Percentiles rank a stretch among this genome's conserved stretches.
These are phyloP conservation scores for Agrotis segetum DNA, from an alignment of 2,888 invertebrate genomes.

Conservation along the genomic window DNA sequence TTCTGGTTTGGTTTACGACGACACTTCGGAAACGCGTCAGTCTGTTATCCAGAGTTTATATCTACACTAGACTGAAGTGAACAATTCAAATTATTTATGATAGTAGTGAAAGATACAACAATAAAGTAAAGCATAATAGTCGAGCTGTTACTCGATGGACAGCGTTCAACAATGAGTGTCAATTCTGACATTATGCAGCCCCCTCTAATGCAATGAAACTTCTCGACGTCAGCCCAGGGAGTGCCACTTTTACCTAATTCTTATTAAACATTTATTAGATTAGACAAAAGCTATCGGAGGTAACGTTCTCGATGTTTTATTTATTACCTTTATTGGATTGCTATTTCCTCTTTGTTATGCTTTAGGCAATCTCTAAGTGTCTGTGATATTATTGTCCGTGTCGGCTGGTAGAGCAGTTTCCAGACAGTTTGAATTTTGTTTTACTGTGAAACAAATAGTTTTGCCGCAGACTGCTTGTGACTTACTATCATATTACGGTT, in stretches of 20 bases:
- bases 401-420: slow-evolving; percentile 14
- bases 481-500: background rate
- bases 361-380: slow-evolving; percentile 71
- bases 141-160: slow-evolving; percentile 12
- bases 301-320: slow-evolving; percentile 86
- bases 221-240: slow-evolving; percentile 71
- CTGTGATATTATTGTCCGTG: slow-evolving; percentile 62
- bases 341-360: slow-evolving; percentile 76
- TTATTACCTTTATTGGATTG: slow-evolving; percentile 88
- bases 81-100: slow-evolving; percentile 27
- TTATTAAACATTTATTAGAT: slow-evolving; percentile 91
- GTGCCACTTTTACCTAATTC: slow-evolving; percentile 88
- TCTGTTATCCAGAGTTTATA: slow-evolving; percentile 46
- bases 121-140: slow-evolving; percentile 28
- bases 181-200: slow-evolving; percentile 86
- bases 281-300: slow-evolving; percentile 87
- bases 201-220: slow-evolving; percentile 84
- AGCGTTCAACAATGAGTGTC: slow-evolving; percentile 70
- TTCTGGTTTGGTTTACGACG: slow-evolving; percentile 60
- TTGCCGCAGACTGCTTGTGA: background rate
- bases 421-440: slow-evolving; percentile 5
- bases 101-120: slow-evolving; percentile 21
- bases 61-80: slow-evolving; percentile 24
- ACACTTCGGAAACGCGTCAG: slow-evolving; percentile 39
- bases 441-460: slow-evolving; percentile 4